A percentile compares a stretch with the other conserved stretches of the same genome.
These are phyloP conservation scores for Albula goreensis DNA, from an alignment of 2,113 vertebrate species.

Conservation along the genomic window DNA sequence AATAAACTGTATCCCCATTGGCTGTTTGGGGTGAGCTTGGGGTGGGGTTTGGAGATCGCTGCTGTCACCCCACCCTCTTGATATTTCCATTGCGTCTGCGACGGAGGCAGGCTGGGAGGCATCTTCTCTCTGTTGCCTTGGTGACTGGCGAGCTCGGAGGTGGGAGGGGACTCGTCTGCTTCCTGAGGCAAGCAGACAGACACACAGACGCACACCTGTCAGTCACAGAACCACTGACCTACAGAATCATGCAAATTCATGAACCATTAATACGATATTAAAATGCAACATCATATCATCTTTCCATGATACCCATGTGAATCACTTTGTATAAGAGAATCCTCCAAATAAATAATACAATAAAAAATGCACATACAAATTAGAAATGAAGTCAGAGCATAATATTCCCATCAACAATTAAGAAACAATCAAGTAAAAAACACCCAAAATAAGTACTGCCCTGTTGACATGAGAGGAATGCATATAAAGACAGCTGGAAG, in stretches of 20 bases:
- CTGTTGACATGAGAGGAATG: neutral
- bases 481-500: neutral
- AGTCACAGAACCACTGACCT: neutral
- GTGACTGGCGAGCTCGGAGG: slow-evolving; percentile 42
- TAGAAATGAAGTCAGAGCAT: neutral
- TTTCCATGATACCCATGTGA: neutral
- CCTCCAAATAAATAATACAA: neutral
- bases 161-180: slow-evolving; percentile 49
- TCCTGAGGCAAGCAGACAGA: slow-evolving; percentile 50
- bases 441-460: too few species aligned
- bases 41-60: neutral
- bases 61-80: slow-evolving; percentile 63
- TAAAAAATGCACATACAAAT: neutral
- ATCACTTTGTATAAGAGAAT: neutral
- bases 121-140: slow-evolving; percentile 57
- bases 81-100: slow-evolving; percentile 56
- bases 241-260: neutral
- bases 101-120: slow-evolving; percentile 55
- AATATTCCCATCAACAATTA: neutral
- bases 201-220: neutral
- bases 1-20: neutral
- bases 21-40: neutral
- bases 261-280: neutral
- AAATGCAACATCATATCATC: neutral
- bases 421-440: neutral